Base-by-base conservation (phyloP, 2,797 vertebrate species). In the Myiothlypis chrysogaster region DNA sequence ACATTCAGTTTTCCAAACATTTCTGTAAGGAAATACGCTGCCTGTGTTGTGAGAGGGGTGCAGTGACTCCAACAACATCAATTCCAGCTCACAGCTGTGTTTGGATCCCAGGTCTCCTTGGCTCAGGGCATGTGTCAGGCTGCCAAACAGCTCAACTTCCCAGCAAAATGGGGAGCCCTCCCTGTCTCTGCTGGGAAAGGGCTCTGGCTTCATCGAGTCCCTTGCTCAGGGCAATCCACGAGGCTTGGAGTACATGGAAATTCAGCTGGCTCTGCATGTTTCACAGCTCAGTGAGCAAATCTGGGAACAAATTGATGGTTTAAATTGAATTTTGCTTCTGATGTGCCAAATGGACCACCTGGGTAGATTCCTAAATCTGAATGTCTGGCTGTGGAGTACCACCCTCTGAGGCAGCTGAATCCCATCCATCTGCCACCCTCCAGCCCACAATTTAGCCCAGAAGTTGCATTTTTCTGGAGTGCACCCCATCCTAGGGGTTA, bases 361-460 rank as follows among this genome's bases (percentile, higher is more conserved):
- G 9, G 68, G 83, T 30, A 70, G 87, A 56, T 55, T 50, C 60
- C 53, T 61, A 60, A 93, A 46, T 75, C 60, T 34, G n/a, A 32
- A 8, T 21, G 72, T 30, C 80, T 90, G 80, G 43, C 77, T 73
- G 73, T 47, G 55, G 82, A 63, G 44, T 50, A 14, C 63, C 91
- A 35, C 63, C 46, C 83, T 50, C 75, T 5, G 44, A 59, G 50
- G 60, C 83, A 93, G 27, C 68, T 63, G 30, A 90, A 70, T 60
- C 49, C 49, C 75, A 86, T 78, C 87, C 57, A 50, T 83, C 59
- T 87, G 86, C 70, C 2, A 1, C 22, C 41, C 44, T 80, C 49
- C 57, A 69, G 78, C 57, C 50, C 75, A 39, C 60, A 87, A 4
- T 77, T 87, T 43, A 89, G 32, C 59, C 86, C 90, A 61, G 63